phyloP scores from a whole-genome alignment of 2,113 vertebrate genomes.

The Lepidiolamprologus cunningtoni region DNA sequence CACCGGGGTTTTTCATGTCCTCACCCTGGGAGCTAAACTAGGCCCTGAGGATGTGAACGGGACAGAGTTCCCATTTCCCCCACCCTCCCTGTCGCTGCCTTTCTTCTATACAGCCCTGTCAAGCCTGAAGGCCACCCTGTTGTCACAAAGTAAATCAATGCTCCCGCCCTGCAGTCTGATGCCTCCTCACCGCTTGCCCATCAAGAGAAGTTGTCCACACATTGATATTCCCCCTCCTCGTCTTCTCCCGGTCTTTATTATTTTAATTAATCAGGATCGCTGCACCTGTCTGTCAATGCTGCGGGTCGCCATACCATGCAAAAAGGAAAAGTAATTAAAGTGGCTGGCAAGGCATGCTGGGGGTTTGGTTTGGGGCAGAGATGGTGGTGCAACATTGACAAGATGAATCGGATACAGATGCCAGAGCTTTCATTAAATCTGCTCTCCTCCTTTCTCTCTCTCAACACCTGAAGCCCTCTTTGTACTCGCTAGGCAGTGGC shows the following conservation, averaged over 20 bases:
- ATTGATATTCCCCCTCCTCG: slow-evolving; percentile 24
- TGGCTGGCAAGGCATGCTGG: slow-evolving; percentile 60
- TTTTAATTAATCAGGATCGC: slow-evolving; percentile 69
- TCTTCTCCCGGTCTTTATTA: slow-evolving; percentile 50
- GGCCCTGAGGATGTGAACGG: slow-evolving; percentile 27
- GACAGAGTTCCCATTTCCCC: background rate
- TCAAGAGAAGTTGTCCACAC: slow-evolving; percentile 37
- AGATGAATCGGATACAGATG: slow-evolving; percentile 66
- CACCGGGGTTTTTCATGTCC: background rate
- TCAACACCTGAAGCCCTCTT: slow-evolving; percentile 52
- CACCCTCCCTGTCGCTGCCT: background rate
- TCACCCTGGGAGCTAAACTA: slow-evolving; percentile 1
- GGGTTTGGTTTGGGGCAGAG: slow-evolving; percentile 59
- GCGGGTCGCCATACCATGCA: slow-evolving; percentile 34
- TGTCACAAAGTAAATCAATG: slow-evolving; percentile 69
- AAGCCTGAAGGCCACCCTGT: slow-evolving; percentile 51
- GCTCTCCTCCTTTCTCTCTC: background rate
- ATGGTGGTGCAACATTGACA: slow-evolving; percentile 53
- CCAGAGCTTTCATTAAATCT: slow-evolving; percentile 64
- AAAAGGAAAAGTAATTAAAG: slow-evolving; percentile 67
- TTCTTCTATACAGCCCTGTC: slow-evolving; percentile 24
- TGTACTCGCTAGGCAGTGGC: slow-evolving; percentile 15
- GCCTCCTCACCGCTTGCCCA: slow-evolving; percentile 31
- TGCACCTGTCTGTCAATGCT: slow-evolving; percentile 68
- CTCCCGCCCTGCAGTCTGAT: slow-evolving; percentile 32